Base-by-base conservation (phyloP, 2,113 vertebrate genomes). In the Pterocles orientalis region DNA sequence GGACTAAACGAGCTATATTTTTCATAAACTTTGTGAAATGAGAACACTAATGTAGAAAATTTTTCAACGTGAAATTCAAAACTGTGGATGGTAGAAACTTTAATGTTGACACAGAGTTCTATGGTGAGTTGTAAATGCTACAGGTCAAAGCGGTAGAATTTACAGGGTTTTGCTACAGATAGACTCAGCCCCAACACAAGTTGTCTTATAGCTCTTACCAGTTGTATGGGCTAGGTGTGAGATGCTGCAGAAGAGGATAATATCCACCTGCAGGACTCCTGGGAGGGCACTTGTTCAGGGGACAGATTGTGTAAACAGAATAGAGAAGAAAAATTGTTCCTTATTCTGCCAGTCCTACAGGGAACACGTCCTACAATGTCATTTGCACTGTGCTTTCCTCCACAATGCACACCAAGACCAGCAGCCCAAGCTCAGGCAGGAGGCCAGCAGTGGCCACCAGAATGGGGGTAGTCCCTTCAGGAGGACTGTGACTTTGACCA, bases 1-100 rank as follows among this genome's bases (percentile, higher is more conserved):
- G 57, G 65, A 87, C 56, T 84, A 85, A 94, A 96, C 78, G n/a
- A 85, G 56, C 12, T 36, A 25, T 26, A 87, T 94, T 94, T 91
- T 77, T 79, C 78, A 96, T 81, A 90, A 78, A 80, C 14, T 31
- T 50, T 43, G 25, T 81, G 90, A 78, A 81, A 90, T 82, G 23
- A 75, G 23, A 73, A 29, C 23, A 43, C 16, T 56, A 79, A 68
- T 47, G 45, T 4, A 50, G n/a, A 60, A 62, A 15, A 17, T 43
- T 56, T 89, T 95, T 91, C 58, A 68, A 13, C 19, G 12, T 54
- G 47, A 79, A 68, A 43, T 70, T 95, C 75, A 66, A 70, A 94
- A 50, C 31, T n/a, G n/a, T 41, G n/a, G 41, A 78, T 36, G 17
- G 18, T 62, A 82, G 41, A 79, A 82, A 14, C 18, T 47, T 71